These are phyloP conservation scores for Ranitomeya variabilis DNA, from an alignment of 2,113 vertebrate species.

Conservation along the genomic window DNA sequence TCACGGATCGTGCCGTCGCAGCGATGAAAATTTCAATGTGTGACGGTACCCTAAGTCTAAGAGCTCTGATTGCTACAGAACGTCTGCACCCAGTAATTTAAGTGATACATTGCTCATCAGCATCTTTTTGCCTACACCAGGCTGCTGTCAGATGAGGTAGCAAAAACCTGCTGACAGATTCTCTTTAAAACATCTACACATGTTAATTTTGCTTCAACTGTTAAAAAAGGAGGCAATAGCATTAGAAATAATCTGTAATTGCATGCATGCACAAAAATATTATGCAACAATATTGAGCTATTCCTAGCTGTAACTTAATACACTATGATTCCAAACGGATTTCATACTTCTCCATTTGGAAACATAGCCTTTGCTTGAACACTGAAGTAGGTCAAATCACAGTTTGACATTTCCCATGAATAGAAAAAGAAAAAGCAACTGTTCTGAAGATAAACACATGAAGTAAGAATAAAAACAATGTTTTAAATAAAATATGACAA, in stretches of 20 bases:
- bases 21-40: no score
- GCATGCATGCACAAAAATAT: not conserved
- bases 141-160: no score
- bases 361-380: not conserved
- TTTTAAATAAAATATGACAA: not conserved
- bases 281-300: not conserved
- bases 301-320: slow-evolving; percentile 1
- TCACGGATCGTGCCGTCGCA: no score
- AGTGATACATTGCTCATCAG: no score
- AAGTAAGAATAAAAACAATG: not conserved
- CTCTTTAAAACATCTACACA: not conserved
- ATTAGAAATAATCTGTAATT: not conserved
- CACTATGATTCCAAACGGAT: not conserved
- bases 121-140: no score
- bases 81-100: no score
- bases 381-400: slow-evolving; percentile 42
- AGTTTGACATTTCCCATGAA: slow-evolving; percentile 31
- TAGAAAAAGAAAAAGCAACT: not conserved
- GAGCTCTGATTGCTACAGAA: no score
- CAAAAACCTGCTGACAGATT: no score
- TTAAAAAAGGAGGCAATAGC: not conserved
- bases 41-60: no score
- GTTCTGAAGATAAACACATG: not conserved
- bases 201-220: not conserved
- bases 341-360: not conserved